These are phyloP conservation scores for Taenioides sp. DNA, from an alignment of 2,797 vertebrate species.

Conservation along the genomic window DNA sequence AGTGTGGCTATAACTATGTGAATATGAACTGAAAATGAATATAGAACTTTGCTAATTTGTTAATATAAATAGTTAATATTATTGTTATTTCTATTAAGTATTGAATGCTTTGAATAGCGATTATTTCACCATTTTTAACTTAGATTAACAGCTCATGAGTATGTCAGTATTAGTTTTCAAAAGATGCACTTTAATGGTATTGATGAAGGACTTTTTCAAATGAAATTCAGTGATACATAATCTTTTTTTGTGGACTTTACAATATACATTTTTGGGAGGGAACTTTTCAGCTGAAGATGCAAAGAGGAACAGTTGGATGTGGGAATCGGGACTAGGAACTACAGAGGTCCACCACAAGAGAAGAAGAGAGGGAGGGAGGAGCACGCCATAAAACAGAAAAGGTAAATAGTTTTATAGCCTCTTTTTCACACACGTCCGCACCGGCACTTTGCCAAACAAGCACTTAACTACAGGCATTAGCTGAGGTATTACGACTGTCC, in stretches of 20 bases:
- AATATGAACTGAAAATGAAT: conserved; percentile 5
- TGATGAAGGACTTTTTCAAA: conserved; percentile 10
- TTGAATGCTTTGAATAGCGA: conserved; percentile 19
- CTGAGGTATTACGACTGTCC: background rate
- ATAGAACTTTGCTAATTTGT: background rate
- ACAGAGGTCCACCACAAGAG: conserved; percentile 26
- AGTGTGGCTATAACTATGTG: background rate
- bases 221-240: background rate
- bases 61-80: conserved; percentile 1
- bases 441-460: conserved; percentile 46
- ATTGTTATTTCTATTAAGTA: background rate
- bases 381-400: conserved; percentile 21
- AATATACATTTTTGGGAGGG: conserved; percentile 18
- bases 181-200: conserved; percentile 51
- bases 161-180: conserved; percentile 54
- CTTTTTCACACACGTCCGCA: conserved; percentile 18
- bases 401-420: conserved; percentile 49
- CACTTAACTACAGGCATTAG: conserved; percentile 44
- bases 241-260: background rate
- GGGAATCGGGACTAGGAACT: conserved; percentile 28
- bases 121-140: conserved; percentile 45
- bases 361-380: conserved; percentile 8
- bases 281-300: conserved; percentile 12
- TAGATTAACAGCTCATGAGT: conserved; percentile 1
- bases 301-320: conserved; percentile 20